Conservation (phyloP, 2,888 invertebrate genomes). For the Apamea monoglypha region DNA sequence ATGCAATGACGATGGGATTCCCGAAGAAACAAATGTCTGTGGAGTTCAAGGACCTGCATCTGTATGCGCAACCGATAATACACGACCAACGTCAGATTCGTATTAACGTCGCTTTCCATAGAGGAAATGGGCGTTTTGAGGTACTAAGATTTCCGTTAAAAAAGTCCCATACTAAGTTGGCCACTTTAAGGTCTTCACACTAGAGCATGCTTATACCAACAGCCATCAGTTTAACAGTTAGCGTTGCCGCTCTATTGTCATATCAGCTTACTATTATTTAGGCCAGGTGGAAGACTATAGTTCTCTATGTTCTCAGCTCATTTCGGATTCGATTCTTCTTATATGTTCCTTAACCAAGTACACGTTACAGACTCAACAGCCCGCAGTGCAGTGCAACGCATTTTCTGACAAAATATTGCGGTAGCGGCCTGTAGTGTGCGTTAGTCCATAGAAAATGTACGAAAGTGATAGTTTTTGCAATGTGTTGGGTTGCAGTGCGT, state of each 20-base stretch:
- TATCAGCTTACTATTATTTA: neutral
- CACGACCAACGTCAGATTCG: conserved; percentile 87
- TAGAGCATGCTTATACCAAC: neutral
- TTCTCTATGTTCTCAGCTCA: no score
- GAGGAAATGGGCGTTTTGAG: conserved; percentile 90
- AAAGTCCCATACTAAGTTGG: no score
- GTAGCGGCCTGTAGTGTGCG: neutral
- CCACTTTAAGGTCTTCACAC: neutral
- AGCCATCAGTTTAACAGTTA: neutral
- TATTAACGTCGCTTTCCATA: conserved; percentile 90
- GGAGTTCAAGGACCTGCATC: conserved; percentile 91
- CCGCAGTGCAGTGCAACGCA: neutral
- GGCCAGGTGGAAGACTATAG: neutral
- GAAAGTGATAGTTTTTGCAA: neutral
- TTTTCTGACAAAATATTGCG: neutral
- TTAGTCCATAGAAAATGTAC: neutral
- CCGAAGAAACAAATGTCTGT: conserved; percentile 92
- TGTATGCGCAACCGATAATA: conserved; percentile 89
- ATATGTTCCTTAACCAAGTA: neutral
- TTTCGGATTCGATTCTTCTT: neutral
- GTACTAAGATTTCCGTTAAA: conserved; percentile 68
- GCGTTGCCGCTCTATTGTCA: neutral
- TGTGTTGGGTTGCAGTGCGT: neutral
- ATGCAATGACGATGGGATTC: conserved; percentile 89
- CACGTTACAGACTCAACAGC: neutral